Evolutionary conservation across 92 coral and sea anemone species (phyloP).

Genomic region (Porites lobata): DNA sequence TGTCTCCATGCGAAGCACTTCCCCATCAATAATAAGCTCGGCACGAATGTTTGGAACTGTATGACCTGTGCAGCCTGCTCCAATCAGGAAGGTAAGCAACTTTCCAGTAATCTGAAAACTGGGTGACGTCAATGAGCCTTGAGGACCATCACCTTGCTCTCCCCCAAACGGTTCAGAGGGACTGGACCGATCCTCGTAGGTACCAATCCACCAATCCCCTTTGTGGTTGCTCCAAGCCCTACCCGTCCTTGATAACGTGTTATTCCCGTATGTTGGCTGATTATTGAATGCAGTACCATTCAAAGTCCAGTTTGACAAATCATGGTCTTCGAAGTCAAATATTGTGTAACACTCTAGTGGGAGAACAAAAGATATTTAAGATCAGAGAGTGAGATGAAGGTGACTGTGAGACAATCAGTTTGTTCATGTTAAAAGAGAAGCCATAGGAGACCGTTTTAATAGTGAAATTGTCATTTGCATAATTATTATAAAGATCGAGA

Average conservation of each 20-base stretch:
- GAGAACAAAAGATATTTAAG: not conserved
- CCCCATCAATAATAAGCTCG: not conserved
- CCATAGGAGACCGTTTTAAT: too few relatives aligned
- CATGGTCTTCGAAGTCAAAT: not conserved
- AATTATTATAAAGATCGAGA: too few relatives aligned
- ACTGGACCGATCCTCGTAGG: not conserved
- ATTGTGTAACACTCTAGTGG: not conserved
- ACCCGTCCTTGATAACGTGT: not conserved
- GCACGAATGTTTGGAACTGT: not conserved
- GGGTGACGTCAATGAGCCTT: not conserved
- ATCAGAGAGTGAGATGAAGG: not conserved
- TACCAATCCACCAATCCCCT: not conserved
- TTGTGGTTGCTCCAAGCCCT: not conserved
- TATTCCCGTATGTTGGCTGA: not conserved
- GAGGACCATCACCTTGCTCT: not conserved
- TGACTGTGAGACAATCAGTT: too few relatives aligned
- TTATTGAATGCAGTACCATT: not conserved
- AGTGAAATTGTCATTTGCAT: too few relatives aligned
- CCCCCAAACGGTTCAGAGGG: not conserved
- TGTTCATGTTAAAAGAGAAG: too few relatives aligned
- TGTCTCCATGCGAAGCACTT: slow-evolving; percentile 25
- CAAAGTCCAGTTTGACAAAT: not conserved
- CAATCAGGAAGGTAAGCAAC: not conserved
- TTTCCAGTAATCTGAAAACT: not conserved
- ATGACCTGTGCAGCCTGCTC: not conserved